These are phyloP conservation scores for Poeciliopsis presidionis DNA, from an alignment of 2,797 vertebrate genomes.

Conservation along the genomic window DNA sequence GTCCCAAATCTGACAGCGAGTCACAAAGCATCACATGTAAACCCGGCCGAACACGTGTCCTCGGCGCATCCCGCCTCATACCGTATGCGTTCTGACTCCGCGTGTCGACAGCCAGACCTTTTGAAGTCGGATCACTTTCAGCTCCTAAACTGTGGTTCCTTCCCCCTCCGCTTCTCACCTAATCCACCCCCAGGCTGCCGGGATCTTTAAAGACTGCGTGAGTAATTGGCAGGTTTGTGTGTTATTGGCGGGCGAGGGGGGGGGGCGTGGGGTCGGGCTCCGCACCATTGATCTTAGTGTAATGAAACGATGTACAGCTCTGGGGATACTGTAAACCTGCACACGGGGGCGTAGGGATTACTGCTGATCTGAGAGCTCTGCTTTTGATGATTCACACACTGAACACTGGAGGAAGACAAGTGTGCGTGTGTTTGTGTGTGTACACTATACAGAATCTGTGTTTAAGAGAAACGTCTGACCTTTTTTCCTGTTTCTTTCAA, in stretches of 20 bases:
- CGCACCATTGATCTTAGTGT: slow-evolving; percentile 55
- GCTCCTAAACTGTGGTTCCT: slow-evolving; percentile 21
- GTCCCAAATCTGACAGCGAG: slow-evolving; percentile 11
- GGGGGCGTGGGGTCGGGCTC: slow-evolving; percentile 33
- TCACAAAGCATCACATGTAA: slow-evolving; percentile 35
- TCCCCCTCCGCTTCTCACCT: slow-evolving; percentile 28
- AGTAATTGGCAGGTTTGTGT: slow-evolving; percentile 60
- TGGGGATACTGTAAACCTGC: slow-evolving; percentile 50
- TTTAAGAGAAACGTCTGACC: slow-evolving; percentile 21
- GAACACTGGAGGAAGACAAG: not conserved
- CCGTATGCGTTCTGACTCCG: slow-evolving; percentile 16
- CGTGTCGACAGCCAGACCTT: slow-evolving; percentile 15
- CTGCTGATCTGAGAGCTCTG: slow-evolving; percentile 27
- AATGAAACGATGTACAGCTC: slow-evolving; percentile 62
- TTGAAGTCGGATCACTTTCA: slow-evolving; percentile 56
- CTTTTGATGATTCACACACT: slow-evolving; percentile 13
- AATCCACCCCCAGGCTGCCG: slow-evolving; percentile 57
- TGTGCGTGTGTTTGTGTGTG: not conserved
- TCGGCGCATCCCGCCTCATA: not conserved
- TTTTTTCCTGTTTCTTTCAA: slow-evolving; percentile 18
- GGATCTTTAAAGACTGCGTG: slow-evolving; percentile 41
- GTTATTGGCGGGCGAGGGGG: slow-evolving; percentile 5
- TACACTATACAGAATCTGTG: not conserved
- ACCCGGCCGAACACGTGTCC: slow-evolving; percentile 12
- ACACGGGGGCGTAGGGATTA: slow-evolving; percentile 42